These are phyloP conservation scores for Stegodyphus dumicola DNA, from an alignment of 1,140 invertebrate genomes.

Conservation along the genomic window DNA sequence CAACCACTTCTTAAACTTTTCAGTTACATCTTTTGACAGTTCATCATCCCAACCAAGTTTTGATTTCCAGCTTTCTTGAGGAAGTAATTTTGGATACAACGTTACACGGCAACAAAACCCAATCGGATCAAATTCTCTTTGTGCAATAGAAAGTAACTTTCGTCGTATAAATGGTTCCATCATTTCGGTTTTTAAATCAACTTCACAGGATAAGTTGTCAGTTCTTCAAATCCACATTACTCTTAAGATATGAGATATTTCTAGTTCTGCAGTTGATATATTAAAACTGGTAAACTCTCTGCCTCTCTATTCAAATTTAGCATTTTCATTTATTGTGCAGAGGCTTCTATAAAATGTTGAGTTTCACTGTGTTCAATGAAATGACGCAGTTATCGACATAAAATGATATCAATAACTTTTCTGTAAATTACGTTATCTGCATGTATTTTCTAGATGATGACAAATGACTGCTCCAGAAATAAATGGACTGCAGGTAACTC, in stretches of 20 bases:
- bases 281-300: conserved; percentile 1
- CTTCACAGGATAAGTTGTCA: conserved; percentile 1
- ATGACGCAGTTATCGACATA: too few relatives aligned
- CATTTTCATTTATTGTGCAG: too few relatives aligned
- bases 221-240: neutral
- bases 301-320: too few relatives aligned
- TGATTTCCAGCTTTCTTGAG: conserved; percentile 7
- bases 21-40: conserved; percentile 1
- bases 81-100: conserved; percentile 8
- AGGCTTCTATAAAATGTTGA: too few relatives aligned
- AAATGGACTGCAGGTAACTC: too few relatives aligned
- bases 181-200: conserved; percentile 3
- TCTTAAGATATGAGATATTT: neutral
- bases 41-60: neutral
- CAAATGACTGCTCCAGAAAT: too few relatives aligned
- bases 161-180: neutral
- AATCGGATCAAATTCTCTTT: conserved; percentile 2
- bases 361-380: too few relatives aligned
- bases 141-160: conserved; percentile 10
- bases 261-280: neutral
- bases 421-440: too few relatives aligned
- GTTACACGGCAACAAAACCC: conserved; percentile 5
- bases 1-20: conserved; percentile 8
- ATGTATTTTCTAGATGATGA: too few relatives aligned
- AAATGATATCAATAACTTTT: too few relatives aligned